Conservation (phyloP, 2,797 vertebrate genomes). For the Coregonus ussuriensis region DNA sequence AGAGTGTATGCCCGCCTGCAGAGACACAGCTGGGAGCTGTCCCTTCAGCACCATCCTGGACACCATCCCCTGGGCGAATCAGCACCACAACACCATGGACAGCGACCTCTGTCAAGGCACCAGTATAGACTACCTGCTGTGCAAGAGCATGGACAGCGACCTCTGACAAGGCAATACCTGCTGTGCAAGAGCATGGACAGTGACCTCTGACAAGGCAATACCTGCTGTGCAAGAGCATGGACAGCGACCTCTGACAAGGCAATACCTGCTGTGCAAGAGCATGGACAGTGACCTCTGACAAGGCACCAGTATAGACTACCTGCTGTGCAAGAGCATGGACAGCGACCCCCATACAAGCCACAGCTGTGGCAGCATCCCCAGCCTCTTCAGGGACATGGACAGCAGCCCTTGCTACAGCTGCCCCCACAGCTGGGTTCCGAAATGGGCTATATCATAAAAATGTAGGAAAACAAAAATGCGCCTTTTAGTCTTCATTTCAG, state of each 20-base stretch:
- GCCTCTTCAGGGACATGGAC: too few relatives aligned
- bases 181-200: background rate
- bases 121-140: background rate
- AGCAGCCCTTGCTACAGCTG: background rate
- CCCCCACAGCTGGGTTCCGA: too few relatives aligned
- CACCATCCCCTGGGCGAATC: too few relatives aligned
- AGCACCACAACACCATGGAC: too few relatives aligned
- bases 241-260: background rate
- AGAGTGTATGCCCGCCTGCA: background rate
- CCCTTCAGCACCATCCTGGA: background rate
- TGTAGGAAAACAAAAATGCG: too few relatives aligned
- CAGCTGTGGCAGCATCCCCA: background rate
- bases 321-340: background rate
- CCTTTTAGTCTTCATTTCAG: too few relatives aligned
- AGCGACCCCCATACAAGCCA: background rate
- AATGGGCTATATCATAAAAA: too few relatives aligned
- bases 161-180: background rate
- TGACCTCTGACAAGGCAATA: background rate
- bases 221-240: too few relatives aligned
- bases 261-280: too few relatives aligned
- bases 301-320: background rate
- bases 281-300: background rate
- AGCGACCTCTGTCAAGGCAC: background rate
- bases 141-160: background rate
- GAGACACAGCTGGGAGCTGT: background rate